Evolutionary conservation across 2,888 invertebrate genomes (phyloP).

Genomic region (Arctia plantaginis): DNA sequence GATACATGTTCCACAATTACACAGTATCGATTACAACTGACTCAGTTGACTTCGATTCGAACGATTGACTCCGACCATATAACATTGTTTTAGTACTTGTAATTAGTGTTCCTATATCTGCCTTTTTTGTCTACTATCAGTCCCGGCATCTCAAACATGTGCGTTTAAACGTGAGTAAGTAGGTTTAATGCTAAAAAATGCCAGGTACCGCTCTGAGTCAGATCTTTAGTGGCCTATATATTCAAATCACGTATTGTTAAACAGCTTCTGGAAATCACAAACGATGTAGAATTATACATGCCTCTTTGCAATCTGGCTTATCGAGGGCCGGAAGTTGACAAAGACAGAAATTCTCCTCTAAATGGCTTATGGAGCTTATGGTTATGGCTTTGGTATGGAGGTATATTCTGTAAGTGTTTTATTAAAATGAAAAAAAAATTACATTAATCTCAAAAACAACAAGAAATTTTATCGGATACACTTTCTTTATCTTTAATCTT

Average conservation of each 20-base stretch:
- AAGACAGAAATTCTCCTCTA: conserved; percentile 46
- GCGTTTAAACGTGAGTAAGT: conserved; percentile 56
- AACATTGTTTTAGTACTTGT: conserved; percentile 77
- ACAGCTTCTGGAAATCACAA: conserved; percentile 76
- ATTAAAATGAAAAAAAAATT: neutral
- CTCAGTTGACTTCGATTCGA: conserved; percentile 75
- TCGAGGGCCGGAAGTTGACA: conserved; percentile 70
- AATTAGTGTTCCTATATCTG: conserved; percentile 75
- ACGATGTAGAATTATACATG: conserved; percentile 67
- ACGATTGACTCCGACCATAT: conserved; percentile 79
- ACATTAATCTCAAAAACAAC: conserved; percentile 16
- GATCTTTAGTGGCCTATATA: conserved; percentile 51
- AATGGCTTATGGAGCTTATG: too few relatives aligned
- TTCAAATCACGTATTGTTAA: conserved; percentile 71
- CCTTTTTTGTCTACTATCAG: conserved; percentile 61
- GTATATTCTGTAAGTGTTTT: conserved; percentile 39
- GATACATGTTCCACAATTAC: conserved; percentile 83
- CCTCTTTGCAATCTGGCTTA: conserved; percentile 68
- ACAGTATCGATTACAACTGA: conserved; percentile 82
- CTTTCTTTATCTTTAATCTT: too few relatives aligned
- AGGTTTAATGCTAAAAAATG: conserved; percentile 55
- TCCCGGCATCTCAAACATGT: conserved; percentile 60
- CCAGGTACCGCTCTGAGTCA: conserved; percentile 62
- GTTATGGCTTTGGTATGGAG: conserved; percentile 43
- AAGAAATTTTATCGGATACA: conserved; percentile 18